A percentile compares a stretch with the other conserved stretches of the same genome.
Conservation (phyloP, 2,888 invertebrate species). For the Lasioglossum pauxillum region DNA sequence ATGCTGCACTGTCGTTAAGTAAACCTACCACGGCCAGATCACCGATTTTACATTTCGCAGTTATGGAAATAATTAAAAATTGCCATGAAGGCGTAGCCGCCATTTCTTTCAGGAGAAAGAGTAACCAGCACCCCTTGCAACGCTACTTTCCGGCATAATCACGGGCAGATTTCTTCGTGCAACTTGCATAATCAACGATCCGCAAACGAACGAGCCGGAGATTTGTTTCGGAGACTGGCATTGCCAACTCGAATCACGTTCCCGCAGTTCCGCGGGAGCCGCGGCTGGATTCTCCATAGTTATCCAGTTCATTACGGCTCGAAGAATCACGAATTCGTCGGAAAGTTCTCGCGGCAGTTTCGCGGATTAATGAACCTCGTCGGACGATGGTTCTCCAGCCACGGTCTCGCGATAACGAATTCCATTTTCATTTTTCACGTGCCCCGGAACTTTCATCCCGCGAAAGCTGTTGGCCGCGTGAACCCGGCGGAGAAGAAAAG, state of each 20-base stretch:
- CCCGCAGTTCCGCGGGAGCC: neutral
- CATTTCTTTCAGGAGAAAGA: neutral
- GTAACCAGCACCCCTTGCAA: neutral
- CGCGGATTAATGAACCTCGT: conserved; percentile 49
- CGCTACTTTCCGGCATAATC: neutral
- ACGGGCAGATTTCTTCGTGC: neutral
- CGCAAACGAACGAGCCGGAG: conserved; percentile 8
- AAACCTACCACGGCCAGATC: too few relatives aligned
- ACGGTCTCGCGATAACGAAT: conserved; percentile 43
- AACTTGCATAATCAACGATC: conserved; percentile 4
- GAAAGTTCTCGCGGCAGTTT: conserved; percentile 32
- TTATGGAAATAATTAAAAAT: too few relatives aligned
- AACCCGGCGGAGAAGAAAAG: neutral
- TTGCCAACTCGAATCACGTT: conserved; percentile 22
- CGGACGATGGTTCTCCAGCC: conserved; percentile 41
- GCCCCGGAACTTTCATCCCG: conserved; percentile 40
- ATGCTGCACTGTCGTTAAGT: too few relatives aligned
- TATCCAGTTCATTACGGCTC: conserved; percentile 48
- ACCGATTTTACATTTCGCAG: too few relatives aligned
- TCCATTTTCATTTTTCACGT: conserved; percentile 52
- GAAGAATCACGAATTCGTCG: conserved; percentile 47
- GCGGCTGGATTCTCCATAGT: conserved; percentile 24
- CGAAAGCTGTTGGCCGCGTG: conserved; percentile 17
- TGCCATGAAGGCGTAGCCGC: neutral
- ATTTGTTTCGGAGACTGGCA: conserved; percentile 13